Percentiles rank a stretch among this genome's conserved stretches.
Conservation (phyloP, 2,888 invertebrate genomes). For the Limnephilus rhombicus region DNA sequence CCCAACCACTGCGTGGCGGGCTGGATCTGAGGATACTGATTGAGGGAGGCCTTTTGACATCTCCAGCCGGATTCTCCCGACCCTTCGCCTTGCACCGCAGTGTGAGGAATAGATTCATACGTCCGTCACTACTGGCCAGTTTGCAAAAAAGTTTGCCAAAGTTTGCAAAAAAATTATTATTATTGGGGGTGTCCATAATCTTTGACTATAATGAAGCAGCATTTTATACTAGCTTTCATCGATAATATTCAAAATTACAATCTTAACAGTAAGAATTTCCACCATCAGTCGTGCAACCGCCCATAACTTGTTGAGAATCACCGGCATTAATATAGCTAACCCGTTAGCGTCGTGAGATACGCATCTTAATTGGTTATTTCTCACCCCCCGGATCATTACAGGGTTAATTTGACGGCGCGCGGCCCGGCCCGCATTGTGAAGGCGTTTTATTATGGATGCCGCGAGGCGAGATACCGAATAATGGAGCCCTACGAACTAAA, state of each 20-base stretch:
- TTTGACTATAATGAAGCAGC: too few relatives aligned
- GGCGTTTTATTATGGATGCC: background rate
- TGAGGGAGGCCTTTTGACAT: too few relatives aligned
- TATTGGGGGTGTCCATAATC: too few relatives aligned
- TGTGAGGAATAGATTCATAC: too few relatives aligned
- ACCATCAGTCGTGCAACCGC: background rate
- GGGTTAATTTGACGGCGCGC: conserved; percentile 34
- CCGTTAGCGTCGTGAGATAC: conserved; percentile 51
- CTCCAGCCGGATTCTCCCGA: too few relatives aligned
- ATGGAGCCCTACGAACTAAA: background rate
- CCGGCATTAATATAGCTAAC: conserved; percentile 18
- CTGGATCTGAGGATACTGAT: too few relatives aligned
- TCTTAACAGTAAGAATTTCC: background rate
- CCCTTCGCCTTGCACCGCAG: too few relatives aligned
- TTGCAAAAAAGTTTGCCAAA: too few relatives aligned
- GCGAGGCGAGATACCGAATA: background rate
- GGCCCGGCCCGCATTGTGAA: conserved; percentile 21
- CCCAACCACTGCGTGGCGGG: too few relatives aligned
- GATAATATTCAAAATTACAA: background rate
- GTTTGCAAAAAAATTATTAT: too few relatives aligned
- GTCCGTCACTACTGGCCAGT: too few relatives aligned
- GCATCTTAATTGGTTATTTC: conserved; percentile 57
- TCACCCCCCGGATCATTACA: conserved; percentile 48
- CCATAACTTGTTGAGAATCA: conserved; percentile 33
- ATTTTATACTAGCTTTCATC: background rate